Percentiles rank a stretch among this genome's conserved stretches.
Evolutionary conservation across 2,888 invertebrate genomes (phyloP).

Genomic region (Tetheella fluctuosa): DNA sequence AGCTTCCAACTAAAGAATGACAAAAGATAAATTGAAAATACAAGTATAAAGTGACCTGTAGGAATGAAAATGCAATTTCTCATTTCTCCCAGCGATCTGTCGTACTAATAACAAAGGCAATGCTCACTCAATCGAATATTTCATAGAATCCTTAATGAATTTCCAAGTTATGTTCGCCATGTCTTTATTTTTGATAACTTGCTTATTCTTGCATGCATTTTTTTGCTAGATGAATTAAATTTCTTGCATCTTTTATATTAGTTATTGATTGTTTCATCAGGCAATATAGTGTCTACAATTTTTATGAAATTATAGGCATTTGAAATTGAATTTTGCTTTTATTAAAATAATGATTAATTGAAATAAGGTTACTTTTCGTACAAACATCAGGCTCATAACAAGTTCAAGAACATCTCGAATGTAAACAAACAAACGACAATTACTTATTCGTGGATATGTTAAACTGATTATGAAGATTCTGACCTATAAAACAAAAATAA

Average conservation of each 20-base stretch:
- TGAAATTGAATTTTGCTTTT: too few species aligned
- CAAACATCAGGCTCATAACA: too few species aligned
- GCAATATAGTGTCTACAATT: not conserved
- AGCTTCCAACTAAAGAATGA: not conserved
- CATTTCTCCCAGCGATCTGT: not conserved
- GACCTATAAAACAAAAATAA: not conserved
- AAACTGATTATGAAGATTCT: not conserved
- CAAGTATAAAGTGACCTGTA: not conserved
- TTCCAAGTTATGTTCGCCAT: not conserved
- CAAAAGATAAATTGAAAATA: not conserved
- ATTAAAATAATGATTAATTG: too few species aligned
- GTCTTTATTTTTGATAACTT: constrained; percentile 1
- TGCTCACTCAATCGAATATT: constrained; percentile 2
- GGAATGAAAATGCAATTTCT: not conserved
- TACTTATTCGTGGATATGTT: too few species aligned
- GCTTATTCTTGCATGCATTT: not conserved
- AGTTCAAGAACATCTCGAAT: too few species aligned
- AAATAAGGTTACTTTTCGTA: too few species aligned
- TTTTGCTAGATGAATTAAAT: not conserved
- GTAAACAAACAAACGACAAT: too few species aligned
- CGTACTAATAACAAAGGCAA: not conserved
- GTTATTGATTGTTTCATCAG: not conserved
- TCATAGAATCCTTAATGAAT: not conserved
- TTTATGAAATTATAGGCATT: too few species aligned
- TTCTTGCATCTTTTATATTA: not conserved